Conservation (phyloP, 1,140 invertebrate genomes). For the Chymomyza costata region DNA sequence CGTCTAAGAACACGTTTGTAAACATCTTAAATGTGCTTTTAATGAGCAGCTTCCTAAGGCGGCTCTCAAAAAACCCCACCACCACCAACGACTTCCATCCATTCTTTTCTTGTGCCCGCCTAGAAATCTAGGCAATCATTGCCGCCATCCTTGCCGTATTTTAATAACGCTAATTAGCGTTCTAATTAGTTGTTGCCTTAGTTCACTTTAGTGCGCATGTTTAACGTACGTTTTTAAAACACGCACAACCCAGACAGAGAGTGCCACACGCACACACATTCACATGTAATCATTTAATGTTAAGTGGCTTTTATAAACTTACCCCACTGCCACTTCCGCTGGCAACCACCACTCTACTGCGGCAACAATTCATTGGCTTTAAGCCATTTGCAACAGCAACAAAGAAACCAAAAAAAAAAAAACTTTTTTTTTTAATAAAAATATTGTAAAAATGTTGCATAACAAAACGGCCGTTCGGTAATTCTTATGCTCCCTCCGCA, state of each 20-base stretch:
- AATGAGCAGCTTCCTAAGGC: constrained; percentile 56
- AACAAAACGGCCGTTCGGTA: constrained; percentile 44
- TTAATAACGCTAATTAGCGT: constrained; percentile 70
- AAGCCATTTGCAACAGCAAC: no score
- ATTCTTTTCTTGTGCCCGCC: background rate
- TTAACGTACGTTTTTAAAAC: constrained; percentile 54
- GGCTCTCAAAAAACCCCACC: constrained; percentile 12
- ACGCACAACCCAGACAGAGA: constrained; percentile 28
- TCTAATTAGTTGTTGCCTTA: constrained; percentile 66
- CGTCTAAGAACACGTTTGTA: constrained; percentile 67
- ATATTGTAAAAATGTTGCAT: constrained; percentile 51
- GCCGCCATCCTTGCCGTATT: constrained; percentile 44
- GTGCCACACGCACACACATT: constrained; percentile 1
- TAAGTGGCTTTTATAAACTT: constrained; percentile 23
- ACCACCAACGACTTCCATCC: background rate
- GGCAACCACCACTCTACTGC: no score
- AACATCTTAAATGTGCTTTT: constrained; percentile 73
- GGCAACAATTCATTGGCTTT: no score
- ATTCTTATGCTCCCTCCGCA: background rate
- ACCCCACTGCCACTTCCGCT: constrained; percentile 11
- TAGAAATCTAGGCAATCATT: constrained; percentile 9
- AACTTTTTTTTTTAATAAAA: constrained; percentile 58
- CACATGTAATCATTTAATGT: constrained; percentile 33
- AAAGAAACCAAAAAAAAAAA: constrained; percentile 53
- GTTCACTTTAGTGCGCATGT: constrained; percentile 38